Percentiles rank a stretch among this genome's conserved stretches.
Evolutionary conservation across 2,113 vertebrate genomes (phyloP).

Genomic region (Paracanthobrama guichenoti): DNA sequence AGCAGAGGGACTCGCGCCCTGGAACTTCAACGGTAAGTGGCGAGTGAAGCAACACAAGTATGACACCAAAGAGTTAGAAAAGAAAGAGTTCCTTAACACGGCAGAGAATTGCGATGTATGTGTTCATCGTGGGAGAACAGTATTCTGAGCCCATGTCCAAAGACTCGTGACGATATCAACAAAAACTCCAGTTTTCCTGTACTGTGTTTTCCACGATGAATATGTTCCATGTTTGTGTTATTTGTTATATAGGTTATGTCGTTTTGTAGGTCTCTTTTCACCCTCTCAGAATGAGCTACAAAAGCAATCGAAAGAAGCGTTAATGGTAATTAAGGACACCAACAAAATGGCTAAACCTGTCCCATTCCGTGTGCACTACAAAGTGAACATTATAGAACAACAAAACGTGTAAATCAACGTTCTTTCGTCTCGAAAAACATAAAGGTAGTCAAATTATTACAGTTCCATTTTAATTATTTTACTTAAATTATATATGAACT

Average conservation of each 20-base stretch:
- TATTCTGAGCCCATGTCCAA: neutral
- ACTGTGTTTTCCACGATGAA: neutral
- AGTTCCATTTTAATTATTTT: neutral
- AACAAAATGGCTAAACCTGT: neutral
- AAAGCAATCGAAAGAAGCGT: neutral
- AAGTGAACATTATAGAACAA: neutral
- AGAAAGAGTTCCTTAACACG: neutral
- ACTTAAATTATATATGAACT: neutral
- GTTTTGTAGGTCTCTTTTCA: constrained; percentile 1
- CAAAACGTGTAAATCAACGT: neutral
- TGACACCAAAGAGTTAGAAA: neutral
- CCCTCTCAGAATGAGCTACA: neutral
- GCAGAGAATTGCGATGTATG: neutral
- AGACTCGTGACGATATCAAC: neutral
- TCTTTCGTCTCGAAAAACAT: neutral
- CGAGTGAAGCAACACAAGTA: neutral
- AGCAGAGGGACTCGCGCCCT: constrained; percentile 57
- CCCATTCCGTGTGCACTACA: neutral
- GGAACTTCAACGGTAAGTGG: constrained; percentile 62
- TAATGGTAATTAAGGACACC: neutral
- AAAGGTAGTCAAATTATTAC: neutral
- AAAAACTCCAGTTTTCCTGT: neutral
- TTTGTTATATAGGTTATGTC: neutral
- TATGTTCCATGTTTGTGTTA: neutral
- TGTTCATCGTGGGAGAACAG: neutral